Conservation (phyloP, 2,113 vertebrate species). For the Mustela nigripes region DNA sequence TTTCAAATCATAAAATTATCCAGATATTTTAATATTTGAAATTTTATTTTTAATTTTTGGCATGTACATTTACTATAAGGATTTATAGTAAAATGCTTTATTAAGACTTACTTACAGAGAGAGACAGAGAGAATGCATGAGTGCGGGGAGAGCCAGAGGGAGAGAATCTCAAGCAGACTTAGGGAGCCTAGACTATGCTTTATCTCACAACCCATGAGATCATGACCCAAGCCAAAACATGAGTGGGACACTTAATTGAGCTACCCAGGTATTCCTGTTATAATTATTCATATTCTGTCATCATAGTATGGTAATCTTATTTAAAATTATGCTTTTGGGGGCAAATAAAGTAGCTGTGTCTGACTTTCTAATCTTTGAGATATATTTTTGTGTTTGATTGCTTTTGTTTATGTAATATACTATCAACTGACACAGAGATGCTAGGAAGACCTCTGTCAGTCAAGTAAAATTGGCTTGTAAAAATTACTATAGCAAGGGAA, state of each 20-base stretch:
- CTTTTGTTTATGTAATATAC: background rate
- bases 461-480: background rate
- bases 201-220: background rate
- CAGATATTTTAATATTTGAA: background rate
- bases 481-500: background rate
- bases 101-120: background rate
- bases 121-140: background rate
- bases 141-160: background rate
- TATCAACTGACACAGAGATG: background rate
- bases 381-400: background rate
- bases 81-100: background rate
- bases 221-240: background rate
- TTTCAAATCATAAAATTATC: background rate
- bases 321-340: background rate
- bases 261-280: background rate
- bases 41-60: background rate
- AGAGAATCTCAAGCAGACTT: background rate
- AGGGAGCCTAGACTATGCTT: background rate
- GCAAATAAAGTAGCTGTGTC: background rate
- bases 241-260: background rate
- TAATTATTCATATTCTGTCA: background rate
- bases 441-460: background rate
- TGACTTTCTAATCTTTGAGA: background rate
- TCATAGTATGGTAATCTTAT: background rate
- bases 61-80: background rate